These are phyloP conservation scores for Holacanthus passer DNA, from an alignment of 2,113 vertebrate genomes.

Conservation along the genomic window DNA sequence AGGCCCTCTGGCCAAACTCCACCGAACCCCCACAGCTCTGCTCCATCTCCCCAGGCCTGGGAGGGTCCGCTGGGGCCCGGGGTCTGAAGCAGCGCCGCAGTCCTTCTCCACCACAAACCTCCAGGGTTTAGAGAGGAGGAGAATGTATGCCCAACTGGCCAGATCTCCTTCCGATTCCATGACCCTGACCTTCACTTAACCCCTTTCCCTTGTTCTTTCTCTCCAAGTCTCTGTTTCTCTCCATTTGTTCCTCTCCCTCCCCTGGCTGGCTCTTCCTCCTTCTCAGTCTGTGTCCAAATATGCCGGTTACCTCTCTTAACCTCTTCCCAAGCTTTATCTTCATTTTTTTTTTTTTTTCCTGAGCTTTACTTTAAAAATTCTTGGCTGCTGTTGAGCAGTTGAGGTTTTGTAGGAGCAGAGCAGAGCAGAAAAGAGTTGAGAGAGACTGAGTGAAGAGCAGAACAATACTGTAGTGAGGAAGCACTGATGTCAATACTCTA, in stretches of 20 bases:
- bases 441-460: not conserved
- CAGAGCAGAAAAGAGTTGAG: conserved; percentile 23
- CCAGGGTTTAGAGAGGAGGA: conserved; percentile 38
- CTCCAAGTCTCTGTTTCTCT: conserved; percentile 40
- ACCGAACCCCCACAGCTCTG: conserved; percentile 61
- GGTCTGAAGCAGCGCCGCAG: conserved; percentile 54
- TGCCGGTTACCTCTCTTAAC: conserved; percentile 70
- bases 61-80: conserved; percentile 66
- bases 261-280: conserved; percentile 44
- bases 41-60: conserved; percentile 56
- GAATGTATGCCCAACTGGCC: conserved; percentile 55
- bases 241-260: conserved; percentile 42
- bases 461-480: conserved; percentile 1
- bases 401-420: conserved; percentile 40
- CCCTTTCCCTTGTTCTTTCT: conserved; percentile 36
- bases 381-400: conserved; percentile 55
- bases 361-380: conserved; percentile 48
- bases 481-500: not conserved
- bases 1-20: conserved; percentile 66
- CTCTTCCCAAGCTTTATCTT: conserved; percentile 73
- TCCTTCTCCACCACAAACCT: conserved; percentile 53
- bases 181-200: conserved; percentile 67
- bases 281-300: conserved; percentile 50
- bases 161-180: conserved; percentile 69
- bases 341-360: conserved; percentile 19